These are phyloP conservation scores for Chaenodraco wilsoni DNA, from an alignment of 2,797 vertebrate genomes.

Conservation along the genomic window DNA sequence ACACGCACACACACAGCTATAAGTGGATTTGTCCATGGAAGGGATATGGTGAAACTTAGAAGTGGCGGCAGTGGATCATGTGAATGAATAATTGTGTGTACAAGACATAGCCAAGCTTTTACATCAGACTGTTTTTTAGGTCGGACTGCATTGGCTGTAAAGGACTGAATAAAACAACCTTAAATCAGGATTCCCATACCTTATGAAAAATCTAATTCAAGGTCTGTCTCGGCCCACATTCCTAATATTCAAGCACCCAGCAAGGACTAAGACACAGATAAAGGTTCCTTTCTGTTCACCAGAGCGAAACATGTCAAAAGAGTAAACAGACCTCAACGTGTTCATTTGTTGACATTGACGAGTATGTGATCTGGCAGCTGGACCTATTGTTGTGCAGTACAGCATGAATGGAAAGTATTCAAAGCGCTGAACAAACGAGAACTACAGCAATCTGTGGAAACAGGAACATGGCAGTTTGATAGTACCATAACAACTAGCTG, in stretches of 20 bases:
- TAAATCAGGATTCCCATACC: too few relatives aligned
- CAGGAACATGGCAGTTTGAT: neutral
- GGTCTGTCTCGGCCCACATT: too few relatives aligned
- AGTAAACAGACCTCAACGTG: neutral
- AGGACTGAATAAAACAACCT: neutral
- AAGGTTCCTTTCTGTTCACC: too few relatives aligned
- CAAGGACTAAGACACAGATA: too few relatives aligned
- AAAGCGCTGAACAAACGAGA: constrained; percentile 47
- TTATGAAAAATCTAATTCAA: too few relatives aligned
- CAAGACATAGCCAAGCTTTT: neutral
- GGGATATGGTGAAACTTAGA: constrained; percentile 21
- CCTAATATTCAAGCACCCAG: too few relatives aligned
- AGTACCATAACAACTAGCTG: neutral
- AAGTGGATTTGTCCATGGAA: constrained; percentile 53
- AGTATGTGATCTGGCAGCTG: neutral
- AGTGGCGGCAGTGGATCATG: constrained; percentile 45
- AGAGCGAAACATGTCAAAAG: neutral
- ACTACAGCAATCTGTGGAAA: constrained; percentile 20
- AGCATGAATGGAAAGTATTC: constrained; percentile 23
- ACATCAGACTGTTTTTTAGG: neutral
- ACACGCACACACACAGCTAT: constrained; percentile 2
- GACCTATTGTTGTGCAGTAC: constrained; percentile 7
- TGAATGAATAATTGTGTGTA: constrained; percentile 13
- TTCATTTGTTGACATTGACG: constrained; percentile 9
- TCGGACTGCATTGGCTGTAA: neutral